Percentiles rank a stretch among this genome's conserved stretches.
Conservation (phyloP, 2,888 invertebrate species). For the Perizoma flavofasciatum region DNA sequence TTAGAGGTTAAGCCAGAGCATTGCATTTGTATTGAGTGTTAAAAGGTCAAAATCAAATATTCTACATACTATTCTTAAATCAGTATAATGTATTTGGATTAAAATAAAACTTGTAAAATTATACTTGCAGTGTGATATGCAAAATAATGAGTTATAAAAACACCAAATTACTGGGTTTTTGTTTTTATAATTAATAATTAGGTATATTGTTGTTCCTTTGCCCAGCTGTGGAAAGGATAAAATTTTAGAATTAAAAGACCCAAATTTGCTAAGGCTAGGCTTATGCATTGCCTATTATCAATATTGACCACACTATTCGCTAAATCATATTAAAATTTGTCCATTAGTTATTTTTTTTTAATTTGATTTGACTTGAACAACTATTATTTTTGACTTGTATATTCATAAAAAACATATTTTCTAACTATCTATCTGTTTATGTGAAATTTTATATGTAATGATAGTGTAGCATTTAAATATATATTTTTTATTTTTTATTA, state of each 20-base stretch:
- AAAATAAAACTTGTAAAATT: too few relatives aligned
- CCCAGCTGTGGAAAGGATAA: too few relatives aligned
- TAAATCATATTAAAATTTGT: conserved; percentile 55
- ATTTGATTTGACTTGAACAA: conserved; percentile 44
- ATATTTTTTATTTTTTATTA: neutral
- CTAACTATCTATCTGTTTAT: too few relatives aligned
- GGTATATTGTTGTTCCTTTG: too few relatives aligned
- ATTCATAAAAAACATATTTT: too few relatives aligned
- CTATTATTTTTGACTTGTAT: neutral
- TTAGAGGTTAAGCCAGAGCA: conserved; percentile 50
- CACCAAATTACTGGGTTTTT: too few relatives aligned
- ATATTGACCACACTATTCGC: conserved; percentile 51
- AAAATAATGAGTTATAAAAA: too few relatives aligned
- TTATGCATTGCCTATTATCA: conserved; percentile 18
- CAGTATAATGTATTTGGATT: too few relatives aligned
- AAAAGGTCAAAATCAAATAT: conserved; percentile 1
- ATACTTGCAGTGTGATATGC: too few relatives aligned
- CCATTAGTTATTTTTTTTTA: conserved; percentile 48
- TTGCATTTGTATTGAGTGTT: conserved; percentile 31
- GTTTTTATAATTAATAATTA: too few relatives aligned
- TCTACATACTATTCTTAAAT: neutral
- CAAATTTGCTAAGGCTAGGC: neutral
- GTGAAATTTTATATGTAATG: too few relatives aligned
- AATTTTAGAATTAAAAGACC: neutral
- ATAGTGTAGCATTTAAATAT: neutral